Conservation (phyloP, 2,797 vertebrate genomes). For the Pempheris klunzingeri region DNA sequence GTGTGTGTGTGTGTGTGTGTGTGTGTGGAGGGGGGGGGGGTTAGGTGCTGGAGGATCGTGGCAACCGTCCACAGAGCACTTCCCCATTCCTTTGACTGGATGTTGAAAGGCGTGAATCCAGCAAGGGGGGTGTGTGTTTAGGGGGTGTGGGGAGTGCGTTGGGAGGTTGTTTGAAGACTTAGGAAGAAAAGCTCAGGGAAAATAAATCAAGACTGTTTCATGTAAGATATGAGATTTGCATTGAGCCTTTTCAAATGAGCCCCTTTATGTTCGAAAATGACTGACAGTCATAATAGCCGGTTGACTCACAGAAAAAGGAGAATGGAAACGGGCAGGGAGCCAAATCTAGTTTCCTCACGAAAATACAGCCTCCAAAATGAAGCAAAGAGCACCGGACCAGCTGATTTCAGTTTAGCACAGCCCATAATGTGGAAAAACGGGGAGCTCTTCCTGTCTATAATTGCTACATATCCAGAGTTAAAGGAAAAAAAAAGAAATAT, state of each 20-base stretch:
- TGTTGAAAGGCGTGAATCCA: slow-evolving; percentile 80
- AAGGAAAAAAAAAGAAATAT: slow-evolving; percentile 58
- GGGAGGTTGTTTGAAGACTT: slow-evolving; percentile 76
- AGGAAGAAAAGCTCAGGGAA: slow-evolving; percentile 76
- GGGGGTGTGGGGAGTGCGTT: slow-evolving; percentile 27
- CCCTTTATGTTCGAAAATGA: slow-evolving; percentile 86
- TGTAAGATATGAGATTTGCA: slow-evolving; percentile 88
- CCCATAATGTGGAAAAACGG: slow-evolving; percentile 85
- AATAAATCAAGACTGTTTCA: slow-evolving; percentile 88
- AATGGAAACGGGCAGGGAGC: slow-evolving; percentile 87
- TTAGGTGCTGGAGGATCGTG: slow-evolving; percentile 62
- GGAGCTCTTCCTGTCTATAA: slow-evolving; percentile 86
- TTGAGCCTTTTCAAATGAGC: slow-evolving; percentile 85
- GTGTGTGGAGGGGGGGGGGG: slow-evolving; percentile 39
- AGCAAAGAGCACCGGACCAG: slow-evolving; percentile 78
- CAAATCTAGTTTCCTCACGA: slow-evolving; percentile 86
- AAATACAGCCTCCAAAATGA: slow-evolving; percentile 83
- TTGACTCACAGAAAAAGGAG: slow-evolving; percentile 79
- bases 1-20: too few relatives aligned
- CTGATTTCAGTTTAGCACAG: slow-evolving; percentile 88
- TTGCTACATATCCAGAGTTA: slow-evolving; percentile 78
- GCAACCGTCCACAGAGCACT: slow-evolving; percentile 74
- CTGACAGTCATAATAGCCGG: slow-evolving; percentile 88
- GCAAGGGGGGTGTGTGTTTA: slow-evolving; percentile 47
- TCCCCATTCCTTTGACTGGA: slow-evolving; percentile 76